These are phyloP conservation scores for Mantis religiosa DNA, from an alignment of 2,888 invertebrate species.

Conservation along the genomic window DNA sequence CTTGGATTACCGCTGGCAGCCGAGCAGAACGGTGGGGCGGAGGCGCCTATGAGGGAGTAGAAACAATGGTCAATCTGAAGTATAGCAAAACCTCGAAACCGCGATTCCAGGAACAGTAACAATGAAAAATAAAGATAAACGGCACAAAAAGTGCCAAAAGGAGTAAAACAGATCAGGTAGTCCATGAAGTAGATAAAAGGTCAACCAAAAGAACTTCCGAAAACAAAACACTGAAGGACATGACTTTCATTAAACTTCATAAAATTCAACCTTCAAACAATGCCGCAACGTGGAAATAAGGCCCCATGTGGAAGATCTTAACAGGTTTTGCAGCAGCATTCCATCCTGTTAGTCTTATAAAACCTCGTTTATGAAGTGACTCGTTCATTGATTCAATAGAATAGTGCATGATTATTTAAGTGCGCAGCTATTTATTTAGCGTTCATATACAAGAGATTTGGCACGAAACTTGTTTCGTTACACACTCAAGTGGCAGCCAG, in stretches of 20 bases:
- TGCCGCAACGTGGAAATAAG: background rate
- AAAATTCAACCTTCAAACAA: background rate
- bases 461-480: too few relatives aligned
- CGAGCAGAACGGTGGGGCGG: background rate
- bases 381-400: too few relatives aligned
- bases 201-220: background rate
- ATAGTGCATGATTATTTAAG: too few relatives aligned
- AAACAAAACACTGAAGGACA: background rate
- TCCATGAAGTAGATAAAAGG: background rate
- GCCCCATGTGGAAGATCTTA: background rate
- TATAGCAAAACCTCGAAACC: too few relatives aligned
- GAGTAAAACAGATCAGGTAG: background rate
- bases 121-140: background rate
- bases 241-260: background rate
- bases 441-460: too few relatives aligned
- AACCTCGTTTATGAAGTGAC: too few relatives aligned
- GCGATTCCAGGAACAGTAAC: background rate
- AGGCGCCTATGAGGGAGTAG: background rate
- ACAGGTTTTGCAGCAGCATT: too few relatives aligned
- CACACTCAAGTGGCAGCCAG: too few relatives aligned
- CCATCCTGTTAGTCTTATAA: too few relatives aligned
- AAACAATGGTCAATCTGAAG: background rate
- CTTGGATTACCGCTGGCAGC: slow-evolving; percentile 2
- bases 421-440: too few relatives aligned
- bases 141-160: background rate